Percentiles rank a stretch among this genome's conserved stretches.
phyloP scores from a whole-genome alignment of 2,888 invertebrate genomes.

The Artemia sinica region DNA sequence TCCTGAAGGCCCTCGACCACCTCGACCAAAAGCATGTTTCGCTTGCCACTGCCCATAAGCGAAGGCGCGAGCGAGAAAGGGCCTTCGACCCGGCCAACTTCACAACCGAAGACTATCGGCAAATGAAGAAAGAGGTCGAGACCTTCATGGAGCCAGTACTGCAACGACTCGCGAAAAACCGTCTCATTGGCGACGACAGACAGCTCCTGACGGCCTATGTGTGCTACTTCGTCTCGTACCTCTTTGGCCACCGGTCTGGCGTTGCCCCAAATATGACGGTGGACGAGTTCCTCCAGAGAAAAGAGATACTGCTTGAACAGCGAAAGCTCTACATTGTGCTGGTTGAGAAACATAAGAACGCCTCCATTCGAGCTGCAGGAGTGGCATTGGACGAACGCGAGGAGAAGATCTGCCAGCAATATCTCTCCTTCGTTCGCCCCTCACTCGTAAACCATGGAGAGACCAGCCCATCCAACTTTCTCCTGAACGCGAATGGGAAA shows the following conservation, averaged over 20 bases:
- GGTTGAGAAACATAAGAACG: not conserved
- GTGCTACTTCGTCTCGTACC: constrained; percentile 3
- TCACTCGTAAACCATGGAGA: too few species aligned
- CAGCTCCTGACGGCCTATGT: not conserved
- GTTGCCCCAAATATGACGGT: not conserved
- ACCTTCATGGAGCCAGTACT: not conserved
- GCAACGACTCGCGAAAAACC: not conserved
- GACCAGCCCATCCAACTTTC: too few species aligned
- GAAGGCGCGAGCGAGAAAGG: not conserved
- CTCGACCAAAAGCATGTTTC: not conserved
- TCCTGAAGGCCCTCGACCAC: not conserved
- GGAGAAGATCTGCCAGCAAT: not conserved
- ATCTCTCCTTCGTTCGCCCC: constrained; percentile 5
- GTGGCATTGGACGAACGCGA: not conserved
- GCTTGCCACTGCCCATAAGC: constrained; percentile 10
- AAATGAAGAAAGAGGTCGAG: not conserved
- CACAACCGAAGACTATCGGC: not conserved
- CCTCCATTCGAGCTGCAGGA: not conserved
- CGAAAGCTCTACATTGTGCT: not conserved
- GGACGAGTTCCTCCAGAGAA: not conserved
- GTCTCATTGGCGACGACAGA: not conserved
- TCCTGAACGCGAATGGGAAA: too few species aligned
- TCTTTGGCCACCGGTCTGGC: not conserved
- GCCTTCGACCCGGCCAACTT: not conserved
- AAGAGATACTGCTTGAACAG: not conserved